These are phyloP conservation scores for Botia almorhae DNA, from an alignment of 2,797 vertebrate genomes.

Conservation along the genomic window DNA sequence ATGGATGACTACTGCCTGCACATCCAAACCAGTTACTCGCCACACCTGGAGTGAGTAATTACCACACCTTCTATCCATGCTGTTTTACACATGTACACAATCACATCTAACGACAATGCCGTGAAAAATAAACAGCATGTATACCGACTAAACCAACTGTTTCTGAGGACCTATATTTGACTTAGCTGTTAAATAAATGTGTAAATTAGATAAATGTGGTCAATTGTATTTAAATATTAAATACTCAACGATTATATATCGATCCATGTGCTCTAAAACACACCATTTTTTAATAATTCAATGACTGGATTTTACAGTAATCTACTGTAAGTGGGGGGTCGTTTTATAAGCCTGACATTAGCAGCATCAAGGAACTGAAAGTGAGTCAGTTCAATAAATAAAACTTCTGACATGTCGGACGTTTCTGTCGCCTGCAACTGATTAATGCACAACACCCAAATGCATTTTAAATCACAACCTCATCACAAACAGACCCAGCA, in stretches of 20 bases:
- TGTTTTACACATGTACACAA: conserved; percentile 8
- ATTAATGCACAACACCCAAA: background rate
- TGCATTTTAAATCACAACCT: background rate
- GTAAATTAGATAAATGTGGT: too few species aligned
- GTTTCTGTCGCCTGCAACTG: background rate
- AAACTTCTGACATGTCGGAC: background rate
- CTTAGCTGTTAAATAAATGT: too few species aligned
- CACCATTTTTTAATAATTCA: too few species aligned
- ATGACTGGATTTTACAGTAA: too few species aligned
- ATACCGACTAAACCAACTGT: background rate
- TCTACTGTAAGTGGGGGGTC: too few species aligned
- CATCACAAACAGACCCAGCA: background rate
- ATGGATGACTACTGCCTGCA: conserved; percentile 8
- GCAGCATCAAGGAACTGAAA: too few species aligned
- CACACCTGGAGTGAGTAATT: conserved; percentile 48
- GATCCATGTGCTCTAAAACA: too few species aligned
- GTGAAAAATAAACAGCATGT: background rate
- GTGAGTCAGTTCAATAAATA: too few species aligned
- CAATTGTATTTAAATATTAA: too few species aligned
- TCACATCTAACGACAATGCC: background rate
- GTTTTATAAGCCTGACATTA: too few species aligned
- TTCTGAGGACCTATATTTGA: too few species aligned
- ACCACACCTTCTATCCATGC: conserved; percentile 35
- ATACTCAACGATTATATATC: too few species aligned
- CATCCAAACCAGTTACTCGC: conserved; percentile 28